Conservation (phyloP, 37 sponge, comb jelly and placozoan genomes). For the Bolinopsis microptera region DNA sequence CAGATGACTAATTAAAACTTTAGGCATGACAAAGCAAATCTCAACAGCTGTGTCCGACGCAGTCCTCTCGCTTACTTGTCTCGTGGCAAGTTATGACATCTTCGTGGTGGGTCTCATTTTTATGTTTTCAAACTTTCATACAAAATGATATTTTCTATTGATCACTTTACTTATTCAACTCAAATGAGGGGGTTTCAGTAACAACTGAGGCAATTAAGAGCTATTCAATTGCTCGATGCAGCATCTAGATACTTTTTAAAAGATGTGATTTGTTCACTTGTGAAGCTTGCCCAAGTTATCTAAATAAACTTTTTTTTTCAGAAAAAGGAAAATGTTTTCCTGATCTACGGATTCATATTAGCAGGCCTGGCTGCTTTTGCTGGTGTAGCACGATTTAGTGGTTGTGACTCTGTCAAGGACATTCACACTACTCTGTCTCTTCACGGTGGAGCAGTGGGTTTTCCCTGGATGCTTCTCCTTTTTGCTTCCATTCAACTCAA, state of each 20-base stretch:
- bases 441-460: constrained; percentile 56
- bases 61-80: constrained; percentile 33
- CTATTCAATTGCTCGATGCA: no score
- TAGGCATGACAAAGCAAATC: constrained; percentile 9
- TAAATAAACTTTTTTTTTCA: background rate
- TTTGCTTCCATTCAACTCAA: constrained; percentile 61
- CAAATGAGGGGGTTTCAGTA: no score
- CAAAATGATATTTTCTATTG: no score
- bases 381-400: constrained; percentile 8
- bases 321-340: constrained; percentile 59
- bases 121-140: no score
- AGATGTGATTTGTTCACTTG: no score
- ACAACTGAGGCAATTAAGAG: no score
- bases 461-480: constrained; percentile 38
- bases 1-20: no score
- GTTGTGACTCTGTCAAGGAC: constrained; percentile 37
- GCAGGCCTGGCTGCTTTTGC: constrained; percentile 34
- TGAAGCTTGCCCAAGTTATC: no score
- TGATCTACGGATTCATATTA: constrained; percentile 48
- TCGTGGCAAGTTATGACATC: constrained; percentile 39
- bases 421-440: constrained; percentile 21
- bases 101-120: constrained; percentile 47
- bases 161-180: no score
- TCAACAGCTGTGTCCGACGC: constrained; percentile 3
- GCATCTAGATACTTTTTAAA: no score